Evolutionary conservation across 92 coral and sea anemone species (phyloP).

Genomic region (Nematostella vectensis): DNA sequence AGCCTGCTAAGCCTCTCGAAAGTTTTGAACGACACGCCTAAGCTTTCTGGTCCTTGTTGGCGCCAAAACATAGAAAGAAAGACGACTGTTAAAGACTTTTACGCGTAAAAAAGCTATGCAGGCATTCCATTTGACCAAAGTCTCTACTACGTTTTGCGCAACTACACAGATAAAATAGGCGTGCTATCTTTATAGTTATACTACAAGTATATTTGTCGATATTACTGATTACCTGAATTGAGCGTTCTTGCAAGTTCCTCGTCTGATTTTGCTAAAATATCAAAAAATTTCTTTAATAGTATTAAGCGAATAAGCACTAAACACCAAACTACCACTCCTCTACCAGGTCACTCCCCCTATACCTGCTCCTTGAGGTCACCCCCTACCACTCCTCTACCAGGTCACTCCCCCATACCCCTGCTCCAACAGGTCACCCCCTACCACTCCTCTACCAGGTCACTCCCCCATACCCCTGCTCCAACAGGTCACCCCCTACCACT

Average conservation of each 20-base stretch:
- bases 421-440: too few relatives aligned
- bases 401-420: too few relatives aligned
- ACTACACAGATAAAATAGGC: too few relatives aligned
- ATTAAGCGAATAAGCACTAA: neutral
- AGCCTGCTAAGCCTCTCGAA: constrained; percentile 80
- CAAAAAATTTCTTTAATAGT: neutral
- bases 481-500: too few relatives aligned
- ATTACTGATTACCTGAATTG: constrained; percentile 34
- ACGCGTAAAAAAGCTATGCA: constrained; percentile 3
- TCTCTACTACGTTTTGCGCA: too few relatives aligned
- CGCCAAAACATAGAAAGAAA: constrained; percentile 17
- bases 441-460: too few relatives aligned
- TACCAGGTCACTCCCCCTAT: too few relatives aligned
- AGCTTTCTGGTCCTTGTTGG: constrained; percentile 67
- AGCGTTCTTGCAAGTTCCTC: constrained; percentile 51
- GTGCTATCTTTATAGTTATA: too few relatives aligned
- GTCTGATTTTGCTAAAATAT: constrained; percentile 57
- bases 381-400: too few relatives aligned
- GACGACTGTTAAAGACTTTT: constrained; percentile 1
- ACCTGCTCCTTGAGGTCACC: too few relatives aligned
- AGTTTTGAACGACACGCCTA: constrained; percentile 89
- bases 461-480: too few relatives aligned
- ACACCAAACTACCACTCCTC: too few relatives aligned
- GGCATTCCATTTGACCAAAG: constrained; percentile 19
- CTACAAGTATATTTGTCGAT: constrained; percentile 1